Base-by-base conservation (phyloP, 2,888 invertebrate genomes). In the Ennomos fuscantarius region DNA sequence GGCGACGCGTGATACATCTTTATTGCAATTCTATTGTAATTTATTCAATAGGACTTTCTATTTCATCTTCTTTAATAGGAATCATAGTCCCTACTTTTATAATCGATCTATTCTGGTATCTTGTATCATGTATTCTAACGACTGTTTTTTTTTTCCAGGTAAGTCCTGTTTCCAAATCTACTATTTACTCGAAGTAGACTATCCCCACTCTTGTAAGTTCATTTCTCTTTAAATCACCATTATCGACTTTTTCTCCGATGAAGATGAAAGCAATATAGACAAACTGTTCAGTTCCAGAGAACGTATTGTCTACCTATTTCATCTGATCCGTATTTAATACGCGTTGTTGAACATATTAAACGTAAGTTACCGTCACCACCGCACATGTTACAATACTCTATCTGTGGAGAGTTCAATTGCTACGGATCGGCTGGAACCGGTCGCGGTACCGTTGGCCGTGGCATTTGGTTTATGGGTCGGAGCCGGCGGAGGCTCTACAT, bases 391-490 rank as follows among this genome's bases (percentile, higher is more conserved):
- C 44, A 36, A 42, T 69, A 70, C 68, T 56, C 50, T 70, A 73
- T 75, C 65, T 68, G 63, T 60, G 60, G 66, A 70, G 72, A 70
- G 70, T 71, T 76, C 66, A 68, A 73, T 73, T 68, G 70, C 67
- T 67, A 53, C 57, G 51, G 46, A 62, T 57, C 52, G 41, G 39
- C 50, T 57, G 63, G 67, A 81, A 86, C 86, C 84, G 83, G 86
- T 86, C 79, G 65, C 50, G 39, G 65, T 79, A 79, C 81, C 81
- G 81, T 82, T 81, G 82, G 70, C 76, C 66, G 69, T 76, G 79
- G 78, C 81, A 76, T 80, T 82, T 77, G 72, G 76, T 78, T 82
- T 81, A 82, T 82, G 74, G 84, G 82, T 82, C 81, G 80, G 72
- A 74, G 74, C 75, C 73, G 82, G 82, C 81, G 80, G 72, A 74